Base-by-base conservation (phyloP, 1,140 invertebrate genomes). In the Drosophila ohnishii region DNA sequence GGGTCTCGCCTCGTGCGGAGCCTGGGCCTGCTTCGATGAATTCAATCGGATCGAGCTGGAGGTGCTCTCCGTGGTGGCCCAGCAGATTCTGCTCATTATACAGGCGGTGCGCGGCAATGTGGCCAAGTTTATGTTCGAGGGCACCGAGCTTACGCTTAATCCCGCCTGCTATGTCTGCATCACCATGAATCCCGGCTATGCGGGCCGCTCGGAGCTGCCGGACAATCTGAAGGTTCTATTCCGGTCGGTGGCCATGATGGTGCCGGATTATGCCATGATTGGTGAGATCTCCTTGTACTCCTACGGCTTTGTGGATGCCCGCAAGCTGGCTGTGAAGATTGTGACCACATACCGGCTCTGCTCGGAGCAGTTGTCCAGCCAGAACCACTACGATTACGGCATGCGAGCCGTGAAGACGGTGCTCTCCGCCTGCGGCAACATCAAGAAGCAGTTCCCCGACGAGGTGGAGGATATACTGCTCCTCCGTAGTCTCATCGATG, bases 1-100 rank as follows among this genome's bases (percentile, higher is more conserved):
- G 92, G 97, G 97, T 22, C 90, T 98, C 4, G 96, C 97, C 8
- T 95, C 96, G 6, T 96, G 94, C 16, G 98, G 97, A 0, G 97
- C 97, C 0, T 98, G 97, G 97, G 96, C 96, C 0, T 98, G 97
- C 90, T 98, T 99, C 84, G 97, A 99, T 84, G 97, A 98, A 92
- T 98, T 99, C 90, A 98, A 98, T 90, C 93, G 96, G n/a, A 98
- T 99, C 73, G 97, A 98, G 74, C 93, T 98, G 47, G 97, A 98
- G 92, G 96, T 97, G 5, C 85, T 97, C 0, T 96, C 96, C 0
- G 96, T 97, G 0, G 94, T 97, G 0, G 96, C 96, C 0, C 96
- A 97, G 90, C 97, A 98, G 92, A 96, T 97, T 66, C 90, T 97
- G 14, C 95, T 94, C 71, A 96, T 97, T 56, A 92, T 96, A n/a